These are phyloP conservation scores for Volucella inanis DNA, from an alignment of 2,888 invertebrate species.

Conservation along the genomic window DNA sequence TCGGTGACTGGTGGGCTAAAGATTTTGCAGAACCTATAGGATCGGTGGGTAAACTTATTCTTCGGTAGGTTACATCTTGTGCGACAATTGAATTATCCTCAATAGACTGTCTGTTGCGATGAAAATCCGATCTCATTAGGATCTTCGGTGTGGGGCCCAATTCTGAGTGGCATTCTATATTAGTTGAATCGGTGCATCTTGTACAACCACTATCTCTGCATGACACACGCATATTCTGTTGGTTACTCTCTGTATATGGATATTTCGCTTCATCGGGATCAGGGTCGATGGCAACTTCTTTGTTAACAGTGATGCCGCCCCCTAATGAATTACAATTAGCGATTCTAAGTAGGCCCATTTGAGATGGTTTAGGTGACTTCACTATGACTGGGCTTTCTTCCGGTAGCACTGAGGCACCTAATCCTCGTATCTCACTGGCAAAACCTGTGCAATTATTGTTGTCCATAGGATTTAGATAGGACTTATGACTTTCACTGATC, in stretches of 20 bases:
- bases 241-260: conserved; percentile 67
- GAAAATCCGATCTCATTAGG: conserved; percentile 50
- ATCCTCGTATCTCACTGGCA: conserved; percentile 77
- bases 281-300: conserved; percentile 83
- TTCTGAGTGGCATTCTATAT: conserved; percentile 38
- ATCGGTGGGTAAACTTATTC: conserved; percentile 53
- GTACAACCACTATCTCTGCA: conserved; percentile 61
- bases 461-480: conserved; percentile 65
- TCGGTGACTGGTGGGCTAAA: background rate
- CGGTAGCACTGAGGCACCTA: conserved; percentile 81
- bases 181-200: conserved; percentile 41
- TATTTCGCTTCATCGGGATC: conserved; percentile 74
- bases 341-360: conserved; percentile 77
- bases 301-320: conserved; percentile 81
- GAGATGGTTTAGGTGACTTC: conserved; percentile 80
- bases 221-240: conserved; percentile 27
- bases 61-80: conserved; percentile 44
- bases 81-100: conserved; percentile 41
- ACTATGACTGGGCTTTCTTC: conserved; percentile 82
- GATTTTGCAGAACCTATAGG: background rate
- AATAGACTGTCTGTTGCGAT: conserved; percentile 53
- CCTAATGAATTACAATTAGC: conserved; percentile 57
- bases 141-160: conserved; percentile 30
- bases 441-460: conserved; percentile 63
- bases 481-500: conserved; percentile 74